A percentile compares a stretch with the other conserved stretches of the same genome.
These are phyloP conservation scores for Megatriorchis doriae DNA, from an alignment of 2,113 vertebrate genomes.

Conservation along the genomic window DNA sequence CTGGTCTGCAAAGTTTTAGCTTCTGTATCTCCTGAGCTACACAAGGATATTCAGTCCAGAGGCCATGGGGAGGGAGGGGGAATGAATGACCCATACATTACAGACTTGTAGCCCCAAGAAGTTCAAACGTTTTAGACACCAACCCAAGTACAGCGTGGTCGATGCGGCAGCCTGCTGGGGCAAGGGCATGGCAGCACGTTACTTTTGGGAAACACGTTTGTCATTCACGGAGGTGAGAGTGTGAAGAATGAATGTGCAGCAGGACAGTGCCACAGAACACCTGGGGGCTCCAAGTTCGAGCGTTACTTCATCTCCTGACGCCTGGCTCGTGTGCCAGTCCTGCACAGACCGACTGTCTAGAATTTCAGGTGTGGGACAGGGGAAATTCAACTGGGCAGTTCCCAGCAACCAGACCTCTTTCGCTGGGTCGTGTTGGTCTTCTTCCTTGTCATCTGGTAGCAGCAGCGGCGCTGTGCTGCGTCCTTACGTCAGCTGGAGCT, in stretches of 20 bases:
- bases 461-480: background rate
- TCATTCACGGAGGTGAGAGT: background rate
- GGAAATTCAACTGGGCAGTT: background rate
- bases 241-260: background rate
- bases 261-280: background rate
- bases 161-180: background rate
- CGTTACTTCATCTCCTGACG: background rate
- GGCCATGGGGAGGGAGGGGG: fast-evolving
- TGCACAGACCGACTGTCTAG: background rate
- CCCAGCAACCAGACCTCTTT: background rate
- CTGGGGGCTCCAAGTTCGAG: background rate
- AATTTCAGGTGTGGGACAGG: background rate
- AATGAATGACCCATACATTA: background rate
- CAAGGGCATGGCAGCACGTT: background rate
- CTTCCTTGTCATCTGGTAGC: background rate
- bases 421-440: background rate
- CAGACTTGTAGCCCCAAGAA: background rate
- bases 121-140: fast-evolving
- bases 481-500: background rate
- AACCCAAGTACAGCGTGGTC: fast-evolving
- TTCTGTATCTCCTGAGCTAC: background rate
- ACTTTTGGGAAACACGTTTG: background rate
- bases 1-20: background rate
- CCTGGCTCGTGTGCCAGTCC: background rate
- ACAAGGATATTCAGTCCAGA: background rate